These are phyloP conservation scores for Tenualosa ilisha DNA, from an alignment of 2,797 vertebrate species.

Conservation along the genomic window DNA sequence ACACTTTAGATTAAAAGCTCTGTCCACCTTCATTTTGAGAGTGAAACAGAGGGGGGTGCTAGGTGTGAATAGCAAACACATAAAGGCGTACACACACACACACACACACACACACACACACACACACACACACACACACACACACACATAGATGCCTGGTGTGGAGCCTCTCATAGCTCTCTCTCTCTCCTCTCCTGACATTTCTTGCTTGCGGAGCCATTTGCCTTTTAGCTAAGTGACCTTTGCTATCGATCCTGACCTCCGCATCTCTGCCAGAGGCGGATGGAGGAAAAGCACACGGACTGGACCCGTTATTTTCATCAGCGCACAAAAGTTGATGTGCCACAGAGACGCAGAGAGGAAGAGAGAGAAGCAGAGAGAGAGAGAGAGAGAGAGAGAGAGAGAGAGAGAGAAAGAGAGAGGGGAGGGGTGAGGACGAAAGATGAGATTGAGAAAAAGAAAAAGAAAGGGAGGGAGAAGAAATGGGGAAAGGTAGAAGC, in stretches of 20 bases:
- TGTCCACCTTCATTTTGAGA: slow-evolving; percentile 45
- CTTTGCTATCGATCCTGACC: slow-evolving; percentile 62
- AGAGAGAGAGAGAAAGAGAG: not conserved
- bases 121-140: not conserved
- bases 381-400: not conserved
- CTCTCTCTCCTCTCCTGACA: slow-evolving; percentile 52
- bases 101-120: not conserved
- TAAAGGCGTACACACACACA: not conserved
- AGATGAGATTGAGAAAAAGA: not conserved
- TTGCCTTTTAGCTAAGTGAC: slow-evolving; percentile 59
- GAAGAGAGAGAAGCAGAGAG: not conserved
- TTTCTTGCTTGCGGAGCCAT: slow-evolving; percentile 52
- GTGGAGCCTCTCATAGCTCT: slow-evolving; percentile 44
- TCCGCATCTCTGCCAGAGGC: slow-evolving; percentile 38
- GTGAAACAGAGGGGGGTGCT: not conserved
- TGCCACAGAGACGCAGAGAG: not conserved
- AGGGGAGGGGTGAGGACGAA: not conserved
- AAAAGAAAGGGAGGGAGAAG: not conserved
- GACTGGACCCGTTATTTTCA: slow-evolving; percentile 51
- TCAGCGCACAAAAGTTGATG: slow-evolving; percentile 13
- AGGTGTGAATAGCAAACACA: slow-evolving; percentile 6
- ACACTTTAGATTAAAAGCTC: slow-evolving; percentile 50
- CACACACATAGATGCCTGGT: not conserved
- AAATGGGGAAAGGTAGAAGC: not conserved
- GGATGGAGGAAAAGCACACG: slow-evolving; percentile 39